Conservation (phyloP, 2,888 invertebrate genomes). For the Caprella mutica region DNA sequence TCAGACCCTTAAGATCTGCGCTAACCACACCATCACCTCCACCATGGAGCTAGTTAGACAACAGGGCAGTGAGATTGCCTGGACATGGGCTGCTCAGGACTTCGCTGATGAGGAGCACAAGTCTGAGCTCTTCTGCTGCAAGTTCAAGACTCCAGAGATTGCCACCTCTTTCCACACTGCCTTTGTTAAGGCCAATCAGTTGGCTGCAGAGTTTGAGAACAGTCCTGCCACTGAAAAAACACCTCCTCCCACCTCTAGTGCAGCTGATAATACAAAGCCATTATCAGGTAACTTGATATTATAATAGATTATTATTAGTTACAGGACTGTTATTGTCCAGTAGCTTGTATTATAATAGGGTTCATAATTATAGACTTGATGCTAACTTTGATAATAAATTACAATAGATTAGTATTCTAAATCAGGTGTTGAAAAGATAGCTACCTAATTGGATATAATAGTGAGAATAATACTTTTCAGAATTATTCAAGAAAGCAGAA, state of each 20-base stretch:
- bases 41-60: constrained; percentile 23
- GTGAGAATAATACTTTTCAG: constrained; percentile 9
- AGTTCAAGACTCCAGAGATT: constrained; percentile 31
- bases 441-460: not conserved
- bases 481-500: constrained; percentile 23
- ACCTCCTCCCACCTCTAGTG: not conserved
- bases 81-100: constrained; percentile 33
- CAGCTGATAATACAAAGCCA: not conserved
- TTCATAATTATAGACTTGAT: no score
- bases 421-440: not conserved
- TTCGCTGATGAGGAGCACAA: constrained; percentile 31
- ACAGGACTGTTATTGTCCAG: no score
- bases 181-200: constrained; percentile 22
- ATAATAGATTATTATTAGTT: no score
- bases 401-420: not conserved
- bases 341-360: no score
- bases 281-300: no score
- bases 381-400: no score
- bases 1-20: constrained; percentile 34
- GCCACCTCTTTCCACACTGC: constrained; percentile 24
- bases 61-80: constrained; percentile 24
- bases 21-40: constrained; percentile 28
- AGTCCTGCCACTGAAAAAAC: not conserved
- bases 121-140: constrained; percentile 31
- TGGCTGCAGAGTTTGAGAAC: constrained; percentile 9